Evolutionary conservation across 2,888 invertebrate species (phyloP).

Genomic region (Lasioglossum figueresi): DNA sequence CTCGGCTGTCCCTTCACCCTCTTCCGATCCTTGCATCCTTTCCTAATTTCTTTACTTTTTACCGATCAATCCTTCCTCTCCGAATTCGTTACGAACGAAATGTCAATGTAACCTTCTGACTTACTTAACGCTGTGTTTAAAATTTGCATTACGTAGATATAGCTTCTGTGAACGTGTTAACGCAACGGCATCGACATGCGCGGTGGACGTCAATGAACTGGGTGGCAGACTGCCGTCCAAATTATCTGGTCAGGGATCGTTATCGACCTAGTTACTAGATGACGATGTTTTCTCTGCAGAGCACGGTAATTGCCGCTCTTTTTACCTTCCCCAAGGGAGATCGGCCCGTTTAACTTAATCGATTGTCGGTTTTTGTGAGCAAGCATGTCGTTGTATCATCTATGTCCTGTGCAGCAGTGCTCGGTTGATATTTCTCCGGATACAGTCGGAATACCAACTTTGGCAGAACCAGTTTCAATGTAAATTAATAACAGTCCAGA

Average conservation of each 20-base stretch:
- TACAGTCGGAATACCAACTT: not conserved
- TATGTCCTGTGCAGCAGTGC: no score
- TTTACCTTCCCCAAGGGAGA: not conserved
- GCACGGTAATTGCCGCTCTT: slow-evolving; percentile 47
- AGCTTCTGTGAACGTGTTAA: not conserved
- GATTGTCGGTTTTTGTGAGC: slow-evolving; percentile 24
- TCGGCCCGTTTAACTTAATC: slow-evolving; percentile 38
- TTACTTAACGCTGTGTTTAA: not conserved
- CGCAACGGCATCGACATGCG: not conserved
- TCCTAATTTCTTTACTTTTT: not conserved
- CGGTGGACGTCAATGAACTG: slow-evolving; percentile 43
- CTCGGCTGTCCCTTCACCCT: not conserved
- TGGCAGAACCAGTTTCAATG: not conserved
- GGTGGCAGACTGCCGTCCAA: slow-evolving; percentile 65
- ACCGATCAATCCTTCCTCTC: not conserved
- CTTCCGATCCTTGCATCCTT: not conserved
- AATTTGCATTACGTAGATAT: not conserved
- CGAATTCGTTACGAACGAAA: not conserved
- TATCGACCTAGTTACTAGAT: slow-evolving; percentile 57
- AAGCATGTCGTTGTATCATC: slow-evolving; percentile 8
- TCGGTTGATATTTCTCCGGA: not conserved
- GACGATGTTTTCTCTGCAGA: slow-evolving; percentile 59
- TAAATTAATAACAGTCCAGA: not conserved
- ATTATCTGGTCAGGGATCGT: slow-evolving; percentile 53
- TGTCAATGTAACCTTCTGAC: not conserved